These are phyloP conservation scores for Drosophila ezoana DNA, from an alignment of 2,888 invertebrate genomes.

Conservation along the genomic window DNA sequence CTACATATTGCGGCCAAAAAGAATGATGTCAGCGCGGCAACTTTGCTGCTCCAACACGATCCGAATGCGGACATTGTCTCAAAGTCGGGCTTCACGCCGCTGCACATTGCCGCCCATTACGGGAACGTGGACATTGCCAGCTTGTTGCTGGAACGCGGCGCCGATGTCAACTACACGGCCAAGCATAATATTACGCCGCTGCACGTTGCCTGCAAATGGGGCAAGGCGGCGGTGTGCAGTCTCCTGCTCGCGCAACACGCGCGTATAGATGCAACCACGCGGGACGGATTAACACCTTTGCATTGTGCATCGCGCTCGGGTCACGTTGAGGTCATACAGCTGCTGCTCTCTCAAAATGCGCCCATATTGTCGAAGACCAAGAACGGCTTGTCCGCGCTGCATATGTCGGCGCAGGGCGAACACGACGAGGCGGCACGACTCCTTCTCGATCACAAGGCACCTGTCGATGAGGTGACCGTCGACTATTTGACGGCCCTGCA, in stretches of 20 bases:
- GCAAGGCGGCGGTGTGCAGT: constrained; percentile 96
- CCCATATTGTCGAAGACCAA: constrained; percentile 98
- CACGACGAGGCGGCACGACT: constrained; percentile 98
- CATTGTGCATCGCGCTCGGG: constrained; percentile 99
- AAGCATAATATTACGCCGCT: constrained; percentile 99
- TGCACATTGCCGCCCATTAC: constrained; percentile 99
- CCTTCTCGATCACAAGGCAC: constrained; percentile 95
- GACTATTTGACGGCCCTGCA: constrained; percentile 99
- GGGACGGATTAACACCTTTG: constrained; percentile 97
- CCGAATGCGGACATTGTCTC: constrained; percentile 98
- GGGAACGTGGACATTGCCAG: constrained; percentile 97
- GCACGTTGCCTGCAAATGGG: constrained; percentile 99
- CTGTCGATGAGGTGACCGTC: constrained; percentile 99
- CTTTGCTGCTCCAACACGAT: constrained; percentile 96
- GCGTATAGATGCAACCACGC: constrained; percentile 95
- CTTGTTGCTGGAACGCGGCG: constrained; percentile 94
- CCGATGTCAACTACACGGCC: constrained; percentile 97
- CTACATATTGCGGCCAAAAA: constrained; percentile 99
- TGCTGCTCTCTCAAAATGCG: constrained; percentile 94
- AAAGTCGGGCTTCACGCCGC: constrained; percentile 98
- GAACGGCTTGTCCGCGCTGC: constrained; percentile 97
- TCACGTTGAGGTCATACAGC: constrained; percentile 96
- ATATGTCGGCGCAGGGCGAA: constrained; percentile 99
- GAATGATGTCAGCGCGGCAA: constrained; percentile 98
- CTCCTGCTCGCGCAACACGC: constrained; percentile 95